Evolutionary conservation across 2,888 invertebrate genomes (phyloP), one percentile per base, ranked within the genome.

Genomic region (Tipula vernalis): DNA sequence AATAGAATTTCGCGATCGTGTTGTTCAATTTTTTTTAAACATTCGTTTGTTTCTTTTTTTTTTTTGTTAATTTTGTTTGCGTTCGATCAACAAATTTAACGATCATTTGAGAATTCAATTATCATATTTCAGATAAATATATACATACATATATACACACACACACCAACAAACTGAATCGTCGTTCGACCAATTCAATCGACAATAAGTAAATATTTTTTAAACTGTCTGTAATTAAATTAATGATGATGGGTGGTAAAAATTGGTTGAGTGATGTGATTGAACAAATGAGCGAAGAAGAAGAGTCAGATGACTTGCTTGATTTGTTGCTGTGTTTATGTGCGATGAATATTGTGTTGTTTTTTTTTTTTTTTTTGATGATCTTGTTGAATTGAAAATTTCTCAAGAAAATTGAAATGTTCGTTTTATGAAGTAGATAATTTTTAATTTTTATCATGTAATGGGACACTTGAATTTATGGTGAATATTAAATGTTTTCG

Each of bases 61-160:
- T 2, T 71, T 18, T 71, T 71, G 28, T 28, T 71, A 71, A 71
- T 28, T 71, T 71, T 71, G 71, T 71, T 71, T 71, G 71, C 71
- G 71, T 28, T 71, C 71, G 71, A 71, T 71, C 71, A 71, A 71
- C 71, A 71, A 71, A 71, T 71, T 71, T 71, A 71, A 71, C 71
- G 71, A 71, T 71, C 71, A 71, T 71, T 71, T 71, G 71, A 71
- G 71, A 71, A 71, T 71, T 71, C 71, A 71, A 71, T 71, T 71
- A 71, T 71, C 71, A 71, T 71, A 71, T 71, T 71, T 71, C 71
- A 28, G 71, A 71, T 71, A 71, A 71, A 71, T 71, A 71, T 71
- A 6, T 71, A 10, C 3, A 28, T 4, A 71, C 71, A 71, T 10
- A 71, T 4, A n/a, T n/a, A 10, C 18, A 71, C 71, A 28, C 28